A percentile compares a stretch with the other conserved stretches of the same genome.
phyloP scores from a whole-genome alignment of 2,113 vertebrate genomes.

The Tylochromis polylepis region DNA sequence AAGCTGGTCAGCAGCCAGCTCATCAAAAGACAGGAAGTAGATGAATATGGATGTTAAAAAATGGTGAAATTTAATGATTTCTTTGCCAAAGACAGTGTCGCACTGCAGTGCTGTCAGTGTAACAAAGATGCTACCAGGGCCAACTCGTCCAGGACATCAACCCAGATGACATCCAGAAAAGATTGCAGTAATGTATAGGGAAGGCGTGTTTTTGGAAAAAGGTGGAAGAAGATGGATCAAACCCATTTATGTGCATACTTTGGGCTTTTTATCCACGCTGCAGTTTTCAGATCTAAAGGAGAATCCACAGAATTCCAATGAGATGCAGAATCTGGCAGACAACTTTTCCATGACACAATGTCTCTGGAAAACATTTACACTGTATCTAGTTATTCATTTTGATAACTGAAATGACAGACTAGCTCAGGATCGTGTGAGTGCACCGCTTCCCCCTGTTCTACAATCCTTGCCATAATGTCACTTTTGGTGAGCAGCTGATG shows the following conservation, averaged over 20 bases:
- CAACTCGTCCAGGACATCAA: background rate
- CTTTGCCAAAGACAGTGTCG: background rate
- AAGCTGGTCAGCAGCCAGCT: background rate
- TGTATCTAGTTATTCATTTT: background rate
- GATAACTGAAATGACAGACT: background rate
- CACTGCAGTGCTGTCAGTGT: background rate
- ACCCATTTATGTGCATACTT: background rate
- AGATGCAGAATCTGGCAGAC: background rate
- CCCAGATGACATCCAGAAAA: background rate
- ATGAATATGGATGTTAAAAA: background rate
- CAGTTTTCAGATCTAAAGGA: background rate
- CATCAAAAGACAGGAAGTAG: background rate
- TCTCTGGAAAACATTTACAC: background rate
- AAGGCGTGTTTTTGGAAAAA: background rate
- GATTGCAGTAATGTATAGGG: background rate
- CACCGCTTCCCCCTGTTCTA: background rate
- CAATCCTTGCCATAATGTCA: background rate
- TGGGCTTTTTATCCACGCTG: background rate
- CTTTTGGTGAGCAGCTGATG: background rate
- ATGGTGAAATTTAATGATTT: background rate
- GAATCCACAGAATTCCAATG: background rate
- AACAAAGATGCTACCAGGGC: background rate
- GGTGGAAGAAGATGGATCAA: background rate
- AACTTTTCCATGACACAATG: background rate
- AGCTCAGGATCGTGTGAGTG: background rate